Base-by-base conservation (phyloP, 2,888 invertebrate species). In the Cylloceria caligata region DNA sequence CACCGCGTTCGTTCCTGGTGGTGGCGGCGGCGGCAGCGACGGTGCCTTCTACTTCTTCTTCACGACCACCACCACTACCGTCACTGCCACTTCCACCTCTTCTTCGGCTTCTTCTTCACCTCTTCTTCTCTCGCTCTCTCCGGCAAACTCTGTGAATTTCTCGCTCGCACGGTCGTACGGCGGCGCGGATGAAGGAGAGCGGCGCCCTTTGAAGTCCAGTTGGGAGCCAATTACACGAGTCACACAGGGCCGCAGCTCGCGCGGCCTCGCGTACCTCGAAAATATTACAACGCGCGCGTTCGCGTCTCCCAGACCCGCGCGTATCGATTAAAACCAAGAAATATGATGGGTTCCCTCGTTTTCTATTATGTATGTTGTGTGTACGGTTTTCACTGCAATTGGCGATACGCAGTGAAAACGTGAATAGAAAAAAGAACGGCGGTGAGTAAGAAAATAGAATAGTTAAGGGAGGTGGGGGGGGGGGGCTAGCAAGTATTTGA, bases 171-270 rank as follows among this genome's bases (percentile, higher is more conserved):
- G 57, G 69, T 86, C 90, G 88, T 88, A 88, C 90, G 91, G 91
- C 92, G 92, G 92, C 90, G 89, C 88, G 90, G 92, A 92, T 92
- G 92, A 92, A 92, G 92, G 92, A 87, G 89, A 92, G 92, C 92
- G 92, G 92, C 90, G 83, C 87, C 90, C 91, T 92, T 92, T 92
- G 92, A 92, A 92, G 92, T 92, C 92, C 92, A 92, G 92, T 93
- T 93, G 92, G 92, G 92, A 92, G 92, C 92, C 92, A 93, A 93
- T 93, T 92, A 93, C 92, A 92, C 92, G 92, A 92, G 92, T 92
- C 92, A 92, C 92, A 92, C 92, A 92, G 92, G 91, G 91, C 91
- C 92, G 91, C 91, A 91, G 86, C 85, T 81, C 68, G 73, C 67
- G 60, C 68, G 77, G 71, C 83, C 81, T 76, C 85, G 81, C 68